A percentile compares a stretch with the other conserved stretches of the same genome.
Conservation (phyloP, 2,888 invertebrate species). For the Meganola albula region DNA sequence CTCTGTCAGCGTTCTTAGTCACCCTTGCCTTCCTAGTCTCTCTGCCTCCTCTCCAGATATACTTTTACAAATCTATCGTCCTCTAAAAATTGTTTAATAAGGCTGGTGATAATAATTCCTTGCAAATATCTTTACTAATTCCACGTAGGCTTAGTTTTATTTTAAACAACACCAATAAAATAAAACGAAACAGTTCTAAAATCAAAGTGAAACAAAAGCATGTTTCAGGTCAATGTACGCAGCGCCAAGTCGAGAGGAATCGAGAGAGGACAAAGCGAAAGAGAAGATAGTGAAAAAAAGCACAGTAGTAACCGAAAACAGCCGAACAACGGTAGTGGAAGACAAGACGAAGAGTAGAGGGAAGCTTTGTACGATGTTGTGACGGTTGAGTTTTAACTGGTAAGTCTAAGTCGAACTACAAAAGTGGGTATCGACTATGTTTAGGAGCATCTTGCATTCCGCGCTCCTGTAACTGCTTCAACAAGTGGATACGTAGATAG, state of each 20-base stretch:
- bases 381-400: slow-evolving; percentile 73
- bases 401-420: slow-evolving; percentile 37
- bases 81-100: no score
- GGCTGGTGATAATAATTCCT: no score
- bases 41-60: no score
- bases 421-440: no score
- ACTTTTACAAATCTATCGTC: no score
- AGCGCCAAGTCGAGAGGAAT: slow-evolving; percentile 51
- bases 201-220: slow-evolving; percentile 51
- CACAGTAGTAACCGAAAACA: slow-evolving; percentile 31
- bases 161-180: slow-evolving; percentile 41
- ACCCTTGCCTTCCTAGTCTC: no score
- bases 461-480: no score
- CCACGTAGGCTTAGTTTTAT: no score
- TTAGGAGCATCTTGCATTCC: no score
- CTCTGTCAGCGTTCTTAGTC: no score
- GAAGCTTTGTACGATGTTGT: slow-evolving; percentile 72
- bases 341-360: slow-evolving; percentile 54
- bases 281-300: slow-evolving; percentile 34
- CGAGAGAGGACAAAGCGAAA: neutral
- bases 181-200: slow-evolving; percentile 33
- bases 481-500: no score
- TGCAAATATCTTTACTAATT: no score
- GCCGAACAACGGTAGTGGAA: slow-evolving; percentile 29
- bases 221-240: slow-evolving; percentile 74